Percentiles rank a stretch among this genome's conserved stretches.
Evolutionary conservation across 2,888 invertebrate species (phyloP).

Genomic region (Chamaedrilus cognettii): DNA sequence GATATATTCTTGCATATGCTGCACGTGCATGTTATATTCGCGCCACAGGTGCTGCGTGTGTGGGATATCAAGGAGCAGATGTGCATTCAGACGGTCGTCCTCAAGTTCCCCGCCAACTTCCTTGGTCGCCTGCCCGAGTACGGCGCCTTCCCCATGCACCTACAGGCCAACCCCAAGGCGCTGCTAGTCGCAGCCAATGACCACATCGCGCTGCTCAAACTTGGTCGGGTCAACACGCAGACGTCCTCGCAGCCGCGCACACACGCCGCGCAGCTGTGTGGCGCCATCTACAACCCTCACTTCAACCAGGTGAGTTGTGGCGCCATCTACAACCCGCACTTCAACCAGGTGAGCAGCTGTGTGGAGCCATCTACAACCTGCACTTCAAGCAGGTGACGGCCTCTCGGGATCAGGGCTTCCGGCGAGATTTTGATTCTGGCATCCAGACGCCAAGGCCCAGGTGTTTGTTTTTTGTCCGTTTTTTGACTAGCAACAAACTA

Average conservation of each 20-base stretch:
- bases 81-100: slow-evolving; percentile 53
- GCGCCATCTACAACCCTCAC: slow-evolving; percentile 56
- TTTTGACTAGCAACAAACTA: too few species aligned
- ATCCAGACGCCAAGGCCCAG: too few species aligned
- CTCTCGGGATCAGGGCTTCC: too few species aligned
- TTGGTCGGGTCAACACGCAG: slow-evolving; percentile 45
- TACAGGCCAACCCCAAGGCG: slow-evolving; percentile 45
- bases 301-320: slow-evolving; percentile 59
- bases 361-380: slow-evolving; percentile 56
- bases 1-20: not conserved
- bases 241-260: slow-evolving; percentile 43
- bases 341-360: slow-evolving; percentile 54
- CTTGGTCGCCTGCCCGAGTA: slow-evolving; percentile 57
- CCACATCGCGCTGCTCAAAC: slow-evolving; percentile 53
- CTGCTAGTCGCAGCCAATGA: slow-evolving; percentile 57
- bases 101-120: slow-evolving; percentile 56
- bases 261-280: slow-evolving; percentile 54
- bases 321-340: too few species aligned
- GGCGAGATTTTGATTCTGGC: too few species aligned
- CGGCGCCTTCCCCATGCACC: slow-evolving; percentile 54
- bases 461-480: too few species aligned
- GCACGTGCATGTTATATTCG: not conserved
- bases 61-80: slow-evolving; percentile 58
- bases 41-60: slow-evolving; percentile 54
- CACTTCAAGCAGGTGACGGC: slow-evolving; percentile 57